A percentile compares a stretch with the other conserved stretches of the same genome.
phyloP scores from a whole-genome alignment of 35 echinoderm and acorn worm species.

The Eucidaris tribuloides region DNA sequence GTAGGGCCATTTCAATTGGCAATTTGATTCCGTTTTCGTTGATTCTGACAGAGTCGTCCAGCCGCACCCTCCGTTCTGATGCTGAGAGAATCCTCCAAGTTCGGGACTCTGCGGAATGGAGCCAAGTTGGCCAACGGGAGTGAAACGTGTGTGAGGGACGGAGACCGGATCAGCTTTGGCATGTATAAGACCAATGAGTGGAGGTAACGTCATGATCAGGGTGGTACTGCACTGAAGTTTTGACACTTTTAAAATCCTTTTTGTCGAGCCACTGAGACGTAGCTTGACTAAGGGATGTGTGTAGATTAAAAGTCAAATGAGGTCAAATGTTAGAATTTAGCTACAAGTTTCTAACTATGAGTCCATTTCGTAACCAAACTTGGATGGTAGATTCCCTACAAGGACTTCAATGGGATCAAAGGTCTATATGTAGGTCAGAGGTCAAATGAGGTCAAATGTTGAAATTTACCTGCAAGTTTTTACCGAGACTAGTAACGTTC shows the following conservation, averaged over 20 bases:
- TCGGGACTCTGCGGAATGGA: slow-evolving; percentile 69
- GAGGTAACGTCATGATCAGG: slow-evolving; percentile 33
- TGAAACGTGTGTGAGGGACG: slow-evolving; percentile 26
- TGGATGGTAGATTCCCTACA: neutral
- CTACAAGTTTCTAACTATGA: neutral
- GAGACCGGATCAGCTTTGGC: slow-evolving; percentile 70
- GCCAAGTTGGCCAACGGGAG: slow-evolving; percentile 33
- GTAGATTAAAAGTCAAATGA: neutral
- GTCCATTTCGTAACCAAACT: neutral
- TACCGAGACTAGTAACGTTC: no score
- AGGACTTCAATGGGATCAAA: no score
- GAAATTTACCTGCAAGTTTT: no score
- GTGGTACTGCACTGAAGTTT: neutral
- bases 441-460: no score
- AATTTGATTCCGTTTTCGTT: neutral
- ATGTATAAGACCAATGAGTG: slow-evolving; percentile 67
- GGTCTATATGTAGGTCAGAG: no score
- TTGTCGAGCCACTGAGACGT: neutral
- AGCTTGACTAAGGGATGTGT: neutral
- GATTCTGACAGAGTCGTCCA: slow-evolving; percentile 23
- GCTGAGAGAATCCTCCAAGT: slow-evolving; percentile 79
- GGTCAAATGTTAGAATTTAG: neutral
- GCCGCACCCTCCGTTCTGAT: slow-evolving; percentile 14
- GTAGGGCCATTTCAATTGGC: neutral
- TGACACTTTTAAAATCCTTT: neutral